phyloP scores from a whole-genome alignment of 2,888 invertebrate genomes.

The Empis livida region DNA sequence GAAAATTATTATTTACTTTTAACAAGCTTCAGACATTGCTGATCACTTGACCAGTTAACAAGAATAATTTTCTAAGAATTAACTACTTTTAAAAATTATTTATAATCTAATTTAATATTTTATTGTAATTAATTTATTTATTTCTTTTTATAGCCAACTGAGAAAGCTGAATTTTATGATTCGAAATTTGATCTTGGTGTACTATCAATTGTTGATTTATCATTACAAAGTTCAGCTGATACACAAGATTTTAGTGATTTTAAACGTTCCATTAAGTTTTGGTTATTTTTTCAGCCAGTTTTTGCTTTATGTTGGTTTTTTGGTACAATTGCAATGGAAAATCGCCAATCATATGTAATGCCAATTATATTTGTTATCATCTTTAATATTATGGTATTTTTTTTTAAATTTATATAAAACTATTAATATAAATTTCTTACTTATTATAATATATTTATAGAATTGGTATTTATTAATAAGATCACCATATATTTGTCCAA shows the following conservation, averaged over 20 bases:
- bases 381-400: constrained; percentile 46
- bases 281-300: constrained; percentile 54
- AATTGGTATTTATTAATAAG: constrained; percentile 13
- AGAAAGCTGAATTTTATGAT: constrained; percentile 13
- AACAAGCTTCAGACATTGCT: no score
- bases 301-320: constrained; percentile 63
- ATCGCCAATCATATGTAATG: constrained; percentile 47
- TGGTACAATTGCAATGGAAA: constrained; percentile 58
- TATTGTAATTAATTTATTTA: background rate
- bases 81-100: no score
- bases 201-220: constrained; percentile 39
- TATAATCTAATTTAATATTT: background rate
- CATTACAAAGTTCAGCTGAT: constrained; percentile 37
- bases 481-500: constrained; percentile 12
- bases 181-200: constrained; percentile 35
- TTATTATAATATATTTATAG: constrained; percentile 6
- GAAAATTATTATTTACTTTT: no score
- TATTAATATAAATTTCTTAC: background rate
- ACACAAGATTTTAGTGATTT: constrained; percentile 43
- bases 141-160: background rate
- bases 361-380: constrained; percentile 45
- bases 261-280: constrained; percentile 46
- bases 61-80: no score
- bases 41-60: no score
- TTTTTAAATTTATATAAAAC: background rate